Percentiles rank a stretch among this genome's conserved stretches.
Conservation (phyloP, 2,113 vertebrate genomes). For the Suricata suricatta region DNA sequence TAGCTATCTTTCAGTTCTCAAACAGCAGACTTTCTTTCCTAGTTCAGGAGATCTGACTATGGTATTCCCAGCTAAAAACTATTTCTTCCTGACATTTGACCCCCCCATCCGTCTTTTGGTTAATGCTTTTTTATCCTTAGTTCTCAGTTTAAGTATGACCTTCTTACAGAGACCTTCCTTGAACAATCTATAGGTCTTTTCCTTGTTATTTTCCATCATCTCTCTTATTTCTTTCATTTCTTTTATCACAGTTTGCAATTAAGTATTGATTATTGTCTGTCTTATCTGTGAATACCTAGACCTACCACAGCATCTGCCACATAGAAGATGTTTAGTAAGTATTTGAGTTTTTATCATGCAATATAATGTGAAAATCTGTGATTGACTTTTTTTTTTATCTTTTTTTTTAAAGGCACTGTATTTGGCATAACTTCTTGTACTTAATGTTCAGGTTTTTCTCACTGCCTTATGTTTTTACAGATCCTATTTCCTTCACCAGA, state of each 20-base stretch:
- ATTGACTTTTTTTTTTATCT: constrained; percentile 32
- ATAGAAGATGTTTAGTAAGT: constrained; percentile 19
- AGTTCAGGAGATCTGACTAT: not conserved
- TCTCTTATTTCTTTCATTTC: not conserved
- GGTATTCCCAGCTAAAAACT: not conserved
- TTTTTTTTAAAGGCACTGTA: not conserved
- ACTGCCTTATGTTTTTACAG: not conserved
- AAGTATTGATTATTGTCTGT: constrained; percentile 8
- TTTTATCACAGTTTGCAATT: constrained; percentile 21
- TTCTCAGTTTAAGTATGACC: not conserved
- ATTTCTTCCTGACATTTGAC: not conserved
- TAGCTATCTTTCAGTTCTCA: not conserved
- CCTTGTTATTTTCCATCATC: not conserved
- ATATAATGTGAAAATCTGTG: not conserved
- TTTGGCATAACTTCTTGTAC: not conserved
- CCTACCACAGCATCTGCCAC: not conserved
- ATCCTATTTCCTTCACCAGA: not conserved
- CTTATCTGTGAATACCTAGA: not conserved
- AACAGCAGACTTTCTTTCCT: not conserved
- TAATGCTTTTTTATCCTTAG: not conserved
- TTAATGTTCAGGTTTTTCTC: not conserved
- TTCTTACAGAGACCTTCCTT: not conserved
- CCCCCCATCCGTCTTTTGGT: not conserved
- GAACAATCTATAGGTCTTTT: not conserved
- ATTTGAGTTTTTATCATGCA: constrained; percentile 17